Base-by-base conservation (phyloP, 2,113 vertebrate species). In the Cricetomys ansorgei region DNA sequence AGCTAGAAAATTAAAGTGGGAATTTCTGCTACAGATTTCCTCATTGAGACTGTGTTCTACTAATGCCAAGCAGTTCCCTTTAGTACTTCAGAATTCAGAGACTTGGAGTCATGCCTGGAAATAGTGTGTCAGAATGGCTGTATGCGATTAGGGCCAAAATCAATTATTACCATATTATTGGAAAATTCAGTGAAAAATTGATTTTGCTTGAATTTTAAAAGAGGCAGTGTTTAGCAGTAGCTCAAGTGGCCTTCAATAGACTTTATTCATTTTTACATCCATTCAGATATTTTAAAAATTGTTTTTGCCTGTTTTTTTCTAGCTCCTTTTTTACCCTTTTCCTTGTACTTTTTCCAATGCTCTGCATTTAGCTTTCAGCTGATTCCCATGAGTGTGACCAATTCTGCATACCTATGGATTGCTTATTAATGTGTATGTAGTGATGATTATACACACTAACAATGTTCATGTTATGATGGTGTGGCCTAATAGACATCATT, bases 101-200 rank as follows among this genome's bases (percentile, higher is more conserved):
- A n/a, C 53, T 96, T 95, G 94, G 79, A 96, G 67, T 85, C 45
- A 45, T 57, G 89, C 95, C 96, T 94, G 65, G 95, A 95, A 97
- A 87, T 85, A 92, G 89, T 73, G 34, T 53, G 80, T 55, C 92
- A 79, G 79, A 96, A 92, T 29, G 5, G 34, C 6, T 67, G 6
- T 25, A 55, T 3, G 69, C 89, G 48, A 95, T 77, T 81, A 69
- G 84, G 27, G 65, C 84, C 79, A 72, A 91, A 67, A 57, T 93
- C 88, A 93, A 76, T 95, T 93, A 85, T 95, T 93, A 37, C 45
- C 53, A 93, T 48, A 57, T 94, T 90, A 91, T 80, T 96, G 95
- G 89, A 43, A 96, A 84, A 96, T 88, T 95, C 92, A 88, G 75
- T 88, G 64, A 96, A 12, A 92, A 70, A 72, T 31, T 94, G 43